These are phyloP conservation scores for Drosophila siamana DNA, from an alignment of 2,888 invertebrate species.

Conservation along the genomic window DNA sequence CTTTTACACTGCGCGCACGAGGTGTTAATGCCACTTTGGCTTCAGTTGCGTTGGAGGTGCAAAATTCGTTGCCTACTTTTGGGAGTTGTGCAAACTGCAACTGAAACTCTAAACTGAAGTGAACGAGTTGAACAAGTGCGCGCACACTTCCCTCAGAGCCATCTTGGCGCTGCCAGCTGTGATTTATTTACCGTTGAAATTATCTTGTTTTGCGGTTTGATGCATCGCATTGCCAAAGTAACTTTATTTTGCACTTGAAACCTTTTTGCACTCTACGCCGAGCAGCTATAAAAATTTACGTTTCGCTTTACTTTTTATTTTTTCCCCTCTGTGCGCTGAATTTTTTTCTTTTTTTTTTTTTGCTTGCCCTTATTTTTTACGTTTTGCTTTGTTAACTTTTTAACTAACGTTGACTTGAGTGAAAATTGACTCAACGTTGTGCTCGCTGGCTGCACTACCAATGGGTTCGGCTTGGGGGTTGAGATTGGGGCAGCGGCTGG, in stretches of 20 bases:
- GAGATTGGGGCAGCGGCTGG: background rate
- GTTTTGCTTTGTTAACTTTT: constrained; percentile 70
- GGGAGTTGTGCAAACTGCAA: constrained; percentile 50
- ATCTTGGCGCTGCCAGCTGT: constrained; percentile 61
- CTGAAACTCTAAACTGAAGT: constrained; percentile 2
- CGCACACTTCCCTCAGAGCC: background rate
- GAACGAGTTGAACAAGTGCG: constrained; percentile 10
- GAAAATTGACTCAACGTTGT: constrained; percentile 74
- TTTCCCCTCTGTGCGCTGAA: background rate
- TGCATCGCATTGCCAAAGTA: constrained; percentile 79
- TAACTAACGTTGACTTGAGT: constrained; percentile 78
- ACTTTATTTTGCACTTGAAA: constrained; percentile 80
- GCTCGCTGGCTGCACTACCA: constrained; percentile 24
- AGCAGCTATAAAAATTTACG: constrained; percentile 71
- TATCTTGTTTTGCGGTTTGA: constrained; percentile 83
- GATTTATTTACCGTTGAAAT: constrained; percentile 84
- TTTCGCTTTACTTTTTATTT: constrained; percentile 38
- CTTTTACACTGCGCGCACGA: constrained; percentile 65
- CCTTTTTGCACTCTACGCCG: constrained; percentile 71
- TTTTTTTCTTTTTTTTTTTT: background rate
- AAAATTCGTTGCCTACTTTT: constrained; percentile 60
- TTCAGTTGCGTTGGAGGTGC: constrained; percentile 34
- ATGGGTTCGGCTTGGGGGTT: constrained; percentile 9
- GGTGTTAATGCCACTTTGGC: constrained; percentile 71
- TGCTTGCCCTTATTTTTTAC: constrained; percentile 14